Base-by-base conservation (phyloP, 2,113 vertebrate genomes). In the Mesocricetus auratus region DNA sequence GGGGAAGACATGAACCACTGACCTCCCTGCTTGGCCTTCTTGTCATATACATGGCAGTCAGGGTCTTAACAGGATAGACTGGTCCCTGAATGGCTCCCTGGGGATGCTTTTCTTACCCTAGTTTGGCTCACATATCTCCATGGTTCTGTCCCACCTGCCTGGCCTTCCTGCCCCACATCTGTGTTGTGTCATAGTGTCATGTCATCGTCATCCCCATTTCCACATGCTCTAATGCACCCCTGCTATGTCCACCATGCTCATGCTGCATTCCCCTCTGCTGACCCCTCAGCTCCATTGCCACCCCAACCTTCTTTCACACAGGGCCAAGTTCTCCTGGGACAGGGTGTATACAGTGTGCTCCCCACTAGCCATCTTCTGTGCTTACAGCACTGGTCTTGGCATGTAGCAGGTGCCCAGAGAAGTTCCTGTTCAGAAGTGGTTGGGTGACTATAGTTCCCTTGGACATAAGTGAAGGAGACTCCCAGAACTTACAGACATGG, bases 121-220 rank as follows among this genome's bases (percentile, higher is more conserved):
- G 7, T 2, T 0, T 22, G 50, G 60, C 53, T 19, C n/a, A 0
- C n/a, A 0, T 47, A 11, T 56, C 88, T 85, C 1, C 5, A 31
- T 9, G 82, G 7, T 1, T 66, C 3, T 45, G 42, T n/a, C 12
- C n/a, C 31, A 53, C 71, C 66, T 26, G 66, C 68, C 73, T 11
- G 29, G 6, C 22, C 7, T 31, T 11, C 45, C 2, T 21, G 47
- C 11, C 58, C 24, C 11, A 10, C 16, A 8, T 31, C 36, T 73
- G 16, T 31, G 8, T 73, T 31, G 8, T 73, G 69, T n/a, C n/a
- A 7, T 22, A 12, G 8, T 69, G 66, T 64, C 53, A 13, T 56
- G 53, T n/a, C n/a, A n/a, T 53, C 50, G 5, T 53, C 53, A 15
- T 56, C 62, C 62, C 26, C 62, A 26, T 8, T n/a, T n/a, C n/a